phyloP scores from a whole-genome alignment of 2,888 invertebrate genomes.

The Chironomus riparius region DNA sequence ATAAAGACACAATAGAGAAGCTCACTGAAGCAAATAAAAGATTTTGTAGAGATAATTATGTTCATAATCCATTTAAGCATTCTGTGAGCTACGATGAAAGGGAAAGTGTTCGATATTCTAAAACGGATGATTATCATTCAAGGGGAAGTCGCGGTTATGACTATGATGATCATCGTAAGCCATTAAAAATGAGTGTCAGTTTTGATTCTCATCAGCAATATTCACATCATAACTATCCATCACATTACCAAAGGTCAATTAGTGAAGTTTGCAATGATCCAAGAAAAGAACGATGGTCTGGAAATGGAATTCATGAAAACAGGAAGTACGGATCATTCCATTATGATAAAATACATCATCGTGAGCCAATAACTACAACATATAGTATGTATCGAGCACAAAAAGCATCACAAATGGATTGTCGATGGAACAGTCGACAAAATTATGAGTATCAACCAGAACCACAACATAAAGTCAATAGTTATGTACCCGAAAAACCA shows the following conservation, averaged over 20 bases:
- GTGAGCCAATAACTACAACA: neutral
- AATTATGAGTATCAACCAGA: neutral
- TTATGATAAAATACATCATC: constrained; percentile 9
- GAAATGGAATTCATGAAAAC: neutral
- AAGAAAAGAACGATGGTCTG: neutral
- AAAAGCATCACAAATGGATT: neutral
- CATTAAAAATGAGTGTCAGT: neutral
- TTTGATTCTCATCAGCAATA: neutral
- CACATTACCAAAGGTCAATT: neutral
- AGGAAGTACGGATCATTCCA: neutral
- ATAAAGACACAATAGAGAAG: neutral
- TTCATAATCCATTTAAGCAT: neutral
- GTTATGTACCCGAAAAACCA: neutral
- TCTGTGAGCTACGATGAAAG: neutral
- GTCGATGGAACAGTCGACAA: neutral
- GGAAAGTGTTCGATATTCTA: neutral
- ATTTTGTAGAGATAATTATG: neutral
- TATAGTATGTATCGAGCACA: constrained; percentile 6
- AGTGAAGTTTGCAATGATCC: neutral
- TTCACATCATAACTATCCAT: neutral
- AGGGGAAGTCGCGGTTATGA: neutral
- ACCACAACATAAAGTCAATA: neutral
- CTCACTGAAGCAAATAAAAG: neutral
- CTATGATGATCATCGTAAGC: neutral
- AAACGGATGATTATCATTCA: neutral